These are phyloP conservation scores for Yponomeuta sedellus DNA, from an alignment of 2,888 invertebrate genomes.

Conservation along the genomic window DNA sequence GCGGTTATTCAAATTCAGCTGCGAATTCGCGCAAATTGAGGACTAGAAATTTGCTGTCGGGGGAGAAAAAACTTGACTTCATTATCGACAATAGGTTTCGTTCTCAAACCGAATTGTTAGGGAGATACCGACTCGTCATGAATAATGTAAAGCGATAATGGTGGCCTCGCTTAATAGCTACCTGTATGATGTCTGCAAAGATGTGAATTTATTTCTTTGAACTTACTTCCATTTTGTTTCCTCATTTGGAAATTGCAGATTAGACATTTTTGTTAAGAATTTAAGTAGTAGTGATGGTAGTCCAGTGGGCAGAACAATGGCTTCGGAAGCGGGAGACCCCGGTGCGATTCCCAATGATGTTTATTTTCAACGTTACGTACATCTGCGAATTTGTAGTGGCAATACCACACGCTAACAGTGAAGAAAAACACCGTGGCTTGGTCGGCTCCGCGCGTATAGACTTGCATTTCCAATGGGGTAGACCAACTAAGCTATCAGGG, in stretches of 20 bases:
- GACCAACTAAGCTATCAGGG: too few species aligned
- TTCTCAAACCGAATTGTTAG: slow-evolving; percentile 64
- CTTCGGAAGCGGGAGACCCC: too few species aligned
- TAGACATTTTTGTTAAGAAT: neutral
- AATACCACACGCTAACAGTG: too few species aligned
- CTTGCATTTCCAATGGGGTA: too few species aligned
- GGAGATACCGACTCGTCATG: slow-evolving; percentile 58
- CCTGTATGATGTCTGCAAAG: slow-evolving; percentile 59
- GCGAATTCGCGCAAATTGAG: slow-evolving; percentile 32
- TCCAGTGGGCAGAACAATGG: too few species aligned
- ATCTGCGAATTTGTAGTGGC: too few species aligned
- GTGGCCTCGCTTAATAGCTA: slow-evolving; percentile 55
- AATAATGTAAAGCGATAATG: slow-evolving; percentile 69
- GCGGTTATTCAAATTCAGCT: slow-evolving; percentile 1
- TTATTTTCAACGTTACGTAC: too few species aligned
- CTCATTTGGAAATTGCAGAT: slow-evolving; percentile 11
- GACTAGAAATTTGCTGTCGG: slow-evolving; percentile 40
- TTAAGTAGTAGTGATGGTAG: too few species aligned
- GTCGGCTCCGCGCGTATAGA: too few species aligned
- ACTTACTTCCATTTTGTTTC: slow-evolving; percentile 32
- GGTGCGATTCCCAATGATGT: too few species aligned
- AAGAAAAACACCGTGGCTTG: too few species aligned
- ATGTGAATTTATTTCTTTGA: slow-evolving; percentile 53
- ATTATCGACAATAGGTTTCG: slow-evolving; percentile 61
- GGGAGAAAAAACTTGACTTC: slow-evolving; percentile 55